phyloP scores from a whole-genome alignment of 2,888 invertebrate species.

The Buathra laborator region DNA sequence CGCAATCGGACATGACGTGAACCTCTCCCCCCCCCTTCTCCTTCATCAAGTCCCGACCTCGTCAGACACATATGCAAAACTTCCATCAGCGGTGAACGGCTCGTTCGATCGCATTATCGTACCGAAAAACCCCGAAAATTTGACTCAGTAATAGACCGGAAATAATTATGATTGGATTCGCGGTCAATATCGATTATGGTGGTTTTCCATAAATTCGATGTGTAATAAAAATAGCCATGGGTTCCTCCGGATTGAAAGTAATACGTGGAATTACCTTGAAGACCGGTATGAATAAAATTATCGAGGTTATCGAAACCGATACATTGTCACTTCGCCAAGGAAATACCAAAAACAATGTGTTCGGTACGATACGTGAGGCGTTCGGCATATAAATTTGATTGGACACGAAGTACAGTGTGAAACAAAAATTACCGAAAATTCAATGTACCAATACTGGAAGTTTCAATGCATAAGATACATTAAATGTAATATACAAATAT shows the following conservation, averaged over 20 bases:
- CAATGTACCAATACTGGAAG: too few relatives aligned
- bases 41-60: conserved; percentile 25
- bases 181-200: neutral
- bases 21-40: too few relatives aligned
- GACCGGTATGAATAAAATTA: conserved; percentile 19
- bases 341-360: neutral
- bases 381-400: neutral
- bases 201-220: conserved; percentile 1
- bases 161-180: neutral
- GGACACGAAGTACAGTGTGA: neutral
- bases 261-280: conserved; percentile 22
- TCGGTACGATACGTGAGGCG: neutral
- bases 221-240: neutral
- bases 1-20: conserved; percentile 43
- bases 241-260: neutral
- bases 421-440: too few relatives aligned
- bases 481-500: too few relatives aligned
- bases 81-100: conserved; percentile 8
- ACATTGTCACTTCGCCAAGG: neutral
- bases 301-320: conserved; percentile 16
- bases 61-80: conserved; percentile 34
- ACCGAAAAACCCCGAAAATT: neutral
- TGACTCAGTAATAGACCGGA: neutral
- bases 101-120: conserved; percentile 14
- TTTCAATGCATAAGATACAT: too few relatives aligned